Evolutionary conservation across 2,113 vertebrate genomes (phyloP), one percentile per base, ranked within the genome.

Genomic region (Campylomormyrus tamandua): DNA sequence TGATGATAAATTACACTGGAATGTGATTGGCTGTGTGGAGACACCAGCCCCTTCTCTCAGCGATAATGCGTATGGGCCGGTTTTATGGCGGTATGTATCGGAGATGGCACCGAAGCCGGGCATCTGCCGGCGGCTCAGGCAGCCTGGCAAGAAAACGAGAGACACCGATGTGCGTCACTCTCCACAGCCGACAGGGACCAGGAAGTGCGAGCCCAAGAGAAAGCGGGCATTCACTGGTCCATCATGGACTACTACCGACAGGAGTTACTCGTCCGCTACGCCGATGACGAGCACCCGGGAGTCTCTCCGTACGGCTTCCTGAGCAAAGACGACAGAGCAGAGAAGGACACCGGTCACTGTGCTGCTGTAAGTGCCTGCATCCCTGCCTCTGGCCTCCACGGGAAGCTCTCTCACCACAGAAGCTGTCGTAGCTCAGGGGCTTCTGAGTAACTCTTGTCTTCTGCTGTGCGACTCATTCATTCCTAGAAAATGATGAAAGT

Each of bases 241-340:
- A 94, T 95, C 83, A 91, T 95, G 92, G 94, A 94, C 90, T 93
- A 95, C 90, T 95, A 95, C 90, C 95, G 95, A 27, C 94, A 94
- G 77, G 92, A 91, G 84, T 90, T 94, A 77, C 94, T 92, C 92
- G 91, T 92, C 89, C 93, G 87, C 74, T 95, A 93, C 91, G 91
- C 90, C 91, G 91, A 93, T 48, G 93, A 93, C 50, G 92, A 90
- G 90, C 93, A 91, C 87, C 93, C 93, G 89, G 93, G 94, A 88
- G 92, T 94, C 91, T 89, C 93, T 70, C 93, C 93, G 89, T 94
- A 94, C 93, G 93, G 92, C 91, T 93, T 94, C 91, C 42, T 21
- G 77, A n/a, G 46, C 49, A 87, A 52, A 87, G 85, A 21, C 5
- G 21, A 19, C 35, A 48, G 83, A 27, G 2, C 27, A 87, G 49